Conservation (phyloP, 2,797 vertebrate species). For the Cetoscarus ocellatus region DNA sequence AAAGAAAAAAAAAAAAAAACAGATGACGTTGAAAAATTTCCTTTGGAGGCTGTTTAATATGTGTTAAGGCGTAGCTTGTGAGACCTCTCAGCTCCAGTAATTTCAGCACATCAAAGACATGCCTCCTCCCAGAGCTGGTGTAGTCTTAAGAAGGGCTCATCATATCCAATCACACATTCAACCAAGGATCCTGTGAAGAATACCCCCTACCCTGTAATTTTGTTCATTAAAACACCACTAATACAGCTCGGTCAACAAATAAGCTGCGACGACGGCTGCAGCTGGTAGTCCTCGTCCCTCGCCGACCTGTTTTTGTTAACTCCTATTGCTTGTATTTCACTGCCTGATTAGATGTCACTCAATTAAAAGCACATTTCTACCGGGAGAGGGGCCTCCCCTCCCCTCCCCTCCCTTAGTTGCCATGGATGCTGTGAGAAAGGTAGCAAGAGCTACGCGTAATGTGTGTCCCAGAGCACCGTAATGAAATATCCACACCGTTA, state of each 20-base stretch:
- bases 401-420: constrained; percentile 68
- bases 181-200: constrained; percentile 69
- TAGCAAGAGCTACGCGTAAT: constrained; percentile 71
- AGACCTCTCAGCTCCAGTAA: constrained; percentile 77
- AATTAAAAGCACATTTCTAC: constrained; percentile 86
- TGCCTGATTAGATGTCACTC: constrained; percentile 86
- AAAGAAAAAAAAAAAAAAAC: constrained; percentile 38
- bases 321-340: constrained; percentile 76
- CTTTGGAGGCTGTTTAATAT: constrained; percentile 78
- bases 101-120: constrained; percentile 82
- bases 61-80: constrained; percentile 76
- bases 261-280: constrained; percentile 40
- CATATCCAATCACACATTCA: constrained; percentile 78
- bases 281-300: constrained; percentile 71
- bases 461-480: constrained; percentile 77
- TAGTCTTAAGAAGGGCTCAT: constrained; percentile 79
- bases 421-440: constrained; percentile 79
- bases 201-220: constrained; percentile 65
- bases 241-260: constrained; percentile 46
- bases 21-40: constrained; percentile 72
- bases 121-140: constrained; percentile 74
- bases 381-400: constrained; percentile 71
- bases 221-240: constrained; percentile 71
- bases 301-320: constrained; percentile 81
- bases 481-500: constrained; percentile 80